Evolutionary conservation across 64 coral and sea anemone species (phyloP).

Genomic region (Porites lutea): DNA sequence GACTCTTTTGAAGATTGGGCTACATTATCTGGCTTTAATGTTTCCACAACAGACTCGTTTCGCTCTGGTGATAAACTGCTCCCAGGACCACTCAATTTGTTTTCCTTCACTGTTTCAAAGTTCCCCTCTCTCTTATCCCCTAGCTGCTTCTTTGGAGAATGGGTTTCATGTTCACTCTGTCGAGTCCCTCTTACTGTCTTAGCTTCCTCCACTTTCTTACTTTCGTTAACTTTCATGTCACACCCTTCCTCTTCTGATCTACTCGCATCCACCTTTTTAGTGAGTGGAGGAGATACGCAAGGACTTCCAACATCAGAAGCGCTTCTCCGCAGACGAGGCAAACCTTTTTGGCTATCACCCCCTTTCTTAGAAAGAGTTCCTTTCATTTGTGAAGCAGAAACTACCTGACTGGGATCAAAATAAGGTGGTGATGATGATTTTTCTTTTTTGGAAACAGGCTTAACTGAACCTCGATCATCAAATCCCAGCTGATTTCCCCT

Average conservation of each 20-base stretch:
- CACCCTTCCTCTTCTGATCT: background rate
- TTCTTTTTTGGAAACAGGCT: slow-evolving; percentile 5
- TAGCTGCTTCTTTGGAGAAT: background rate
- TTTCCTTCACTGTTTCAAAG: background rate
- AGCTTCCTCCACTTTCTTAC: background rate
- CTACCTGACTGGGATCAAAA: background rate
- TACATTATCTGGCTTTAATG: background rate
- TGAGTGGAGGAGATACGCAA: background rate
- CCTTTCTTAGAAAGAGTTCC: background rate
- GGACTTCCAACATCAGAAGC: slow-evolving; percentile 14
- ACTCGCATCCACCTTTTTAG: background rate
- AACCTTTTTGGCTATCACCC: slow-evolving; percentile 3
- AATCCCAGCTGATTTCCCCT: slow-evolving; percentile 6
- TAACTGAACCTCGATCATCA: background rate
- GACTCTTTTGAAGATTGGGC: background rate
- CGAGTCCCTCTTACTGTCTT: background rate
- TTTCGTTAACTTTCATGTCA: background rate
- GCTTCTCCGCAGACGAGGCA: slow-evolving; percentile 1
- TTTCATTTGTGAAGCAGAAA: background rate
- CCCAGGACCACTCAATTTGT: background rate
- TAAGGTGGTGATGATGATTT: background rate
- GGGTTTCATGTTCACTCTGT: background rate
- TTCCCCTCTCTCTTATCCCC: background rate
- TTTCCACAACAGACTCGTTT: background rate
- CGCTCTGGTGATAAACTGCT: background rate